phyloP scores from a whole-genome alignment of 2,113 vertebrate genomes.

The Pandion haliaetus region DNA sequence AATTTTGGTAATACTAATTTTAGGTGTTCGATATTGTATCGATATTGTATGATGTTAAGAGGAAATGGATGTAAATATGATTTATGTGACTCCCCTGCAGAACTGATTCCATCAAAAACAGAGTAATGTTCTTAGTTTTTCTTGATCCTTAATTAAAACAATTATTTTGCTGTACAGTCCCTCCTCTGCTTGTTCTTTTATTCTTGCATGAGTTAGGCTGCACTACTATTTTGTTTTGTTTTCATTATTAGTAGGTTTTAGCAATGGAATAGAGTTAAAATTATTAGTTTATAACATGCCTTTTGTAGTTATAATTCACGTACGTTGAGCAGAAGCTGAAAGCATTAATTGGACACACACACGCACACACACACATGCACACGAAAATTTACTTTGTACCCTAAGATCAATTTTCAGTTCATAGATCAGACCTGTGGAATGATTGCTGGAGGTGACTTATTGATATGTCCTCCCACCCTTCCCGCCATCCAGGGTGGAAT shows the following conservation, averaged over 20 bases:
- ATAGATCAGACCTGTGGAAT: not conserved
- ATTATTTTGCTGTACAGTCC: slow-evolving; percentile 28
- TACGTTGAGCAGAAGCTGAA: slow-evolving; percentile 52
- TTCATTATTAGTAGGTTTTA: slow-evolving; percentile 64
- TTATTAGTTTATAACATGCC: slow-evolving; percentile 47
- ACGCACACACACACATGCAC: not conserved
- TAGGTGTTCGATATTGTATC: not conserved
- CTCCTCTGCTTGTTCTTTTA: slow-evolving; percentile 17
- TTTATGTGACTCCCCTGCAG: not conserved
- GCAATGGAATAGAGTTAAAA: slow-evolving; percentile 60
- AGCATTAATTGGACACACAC: slow-evolving; percentile 63
- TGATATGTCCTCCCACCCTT: no score
- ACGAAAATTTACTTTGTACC: not conserved
- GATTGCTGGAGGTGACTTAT: no score
- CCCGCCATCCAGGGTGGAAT: no score
- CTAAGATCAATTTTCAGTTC: not conserved
- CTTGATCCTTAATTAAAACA: slow-evolving; percentile 44
- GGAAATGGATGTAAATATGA: not conserved
- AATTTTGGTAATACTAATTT: not conserved
- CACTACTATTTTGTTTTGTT: slow-evolving; percentile 66
- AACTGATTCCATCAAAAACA: slow-evolving; percentile 19
- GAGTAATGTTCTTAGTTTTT: not conserved
- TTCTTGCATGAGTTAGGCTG: slow-evolving; percentile 24
- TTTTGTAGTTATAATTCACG: slow-evolving; percentile 60
- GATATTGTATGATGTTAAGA: not conserved